These are phyloP conservation scores for Alloscopus bannaensis DNA, from an alignment of 2,888 invertebrate genomes.

Conservation along the genomic window DNA sequence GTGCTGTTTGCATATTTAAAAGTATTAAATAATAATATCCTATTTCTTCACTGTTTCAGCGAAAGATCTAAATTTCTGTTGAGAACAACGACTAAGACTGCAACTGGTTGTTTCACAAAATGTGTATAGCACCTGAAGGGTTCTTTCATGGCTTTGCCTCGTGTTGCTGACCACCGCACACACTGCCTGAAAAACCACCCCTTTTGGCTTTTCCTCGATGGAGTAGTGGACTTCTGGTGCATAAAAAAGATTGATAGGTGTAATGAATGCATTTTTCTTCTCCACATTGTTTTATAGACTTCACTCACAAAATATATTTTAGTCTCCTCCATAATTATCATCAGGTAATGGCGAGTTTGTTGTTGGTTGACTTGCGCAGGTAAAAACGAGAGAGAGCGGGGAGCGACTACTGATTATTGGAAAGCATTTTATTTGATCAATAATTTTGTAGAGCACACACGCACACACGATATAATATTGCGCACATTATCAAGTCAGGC, in stretches of 20 bases:
- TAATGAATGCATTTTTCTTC: neutral
- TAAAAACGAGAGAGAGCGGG: too few species aligned
- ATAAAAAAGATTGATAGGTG: constrained; percentile 17
- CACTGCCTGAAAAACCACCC: neutral
- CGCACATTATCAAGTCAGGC: constrained; percentile 4
- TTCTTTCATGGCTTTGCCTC: constrained; percentile 2
- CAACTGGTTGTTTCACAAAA: constrained; percentile 5
- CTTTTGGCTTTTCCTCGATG: neutral
- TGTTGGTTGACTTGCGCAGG: constrained; percentile 2
- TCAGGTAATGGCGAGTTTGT: neutral
- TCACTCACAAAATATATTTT: neutral
- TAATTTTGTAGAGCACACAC: constrained; percentile 3
- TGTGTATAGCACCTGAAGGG: constrained; percentile 44
- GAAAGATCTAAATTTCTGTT: too few species aligned
- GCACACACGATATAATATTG: neutral
- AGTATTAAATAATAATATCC: too few species aligned
- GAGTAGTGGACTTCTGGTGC: too few species aligned
- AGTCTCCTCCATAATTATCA: constrained; percentile 24
- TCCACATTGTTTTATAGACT: too few species aligned
- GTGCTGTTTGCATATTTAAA: too few species aligned
- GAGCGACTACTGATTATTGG: constrained; percentile 13
- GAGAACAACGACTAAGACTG: too few species aligned
- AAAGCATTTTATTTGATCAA: constrained; percentile 19
- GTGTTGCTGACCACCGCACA: neutral
- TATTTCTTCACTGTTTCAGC: too few species aligned